Base-by-base conservation (phyloP, 2,113 vertebrate genomes). In the Nothobranchius furzeri region DNA sequence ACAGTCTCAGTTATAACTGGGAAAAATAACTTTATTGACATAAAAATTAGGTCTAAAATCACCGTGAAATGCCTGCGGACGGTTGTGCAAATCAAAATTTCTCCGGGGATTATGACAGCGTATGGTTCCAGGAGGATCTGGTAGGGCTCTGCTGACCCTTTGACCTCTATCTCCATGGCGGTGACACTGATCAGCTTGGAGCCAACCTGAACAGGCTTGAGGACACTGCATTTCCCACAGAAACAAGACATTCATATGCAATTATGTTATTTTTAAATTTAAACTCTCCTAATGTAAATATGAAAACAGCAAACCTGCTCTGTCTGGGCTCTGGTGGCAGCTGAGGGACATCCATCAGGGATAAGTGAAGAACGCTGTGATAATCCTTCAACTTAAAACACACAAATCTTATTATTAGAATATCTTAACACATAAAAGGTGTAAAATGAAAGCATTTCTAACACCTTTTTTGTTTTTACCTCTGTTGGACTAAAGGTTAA, bases 81-180 rank as follows among this genome's bases (percentile, higher is more conserved):
- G 1, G 90, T 85, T 0, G 89, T 86, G 77, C 90, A 88, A 50
- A 95, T 88, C 48, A 93, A 95, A 75, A 84, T 90, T 74, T 97
- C 94, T 61, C 95, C 96, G 0, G 95, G 93, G 57, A 99, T 84
- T 17, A 96, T 71, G 48, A 98, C 74, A 52, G 93, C 94, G 0
- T 95, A 96, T 0, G 97, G 98, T 13, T 98, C 95, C 48, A 99
- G 70, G 37, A 95, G 90, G 52, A 98, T 67, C 37, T 92, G 69
- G 83, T 94, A 93, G 0, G 94, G 93, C 76, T 95, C 94, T 0
- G 93, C 88, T 0, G 88, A 89, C 35, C 97, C 96, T 84, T 96
- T 98, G 51, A 95, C 89, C 75, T 99, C 96, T 37, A 99, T 89
- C 78, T 95, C 95, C 92, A 98, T 77, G 14, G 78, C 92, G 4